Conservation (phyloP, 92 coral and sea anemone genomes). For the Zoanthus solanderi region DNA sequence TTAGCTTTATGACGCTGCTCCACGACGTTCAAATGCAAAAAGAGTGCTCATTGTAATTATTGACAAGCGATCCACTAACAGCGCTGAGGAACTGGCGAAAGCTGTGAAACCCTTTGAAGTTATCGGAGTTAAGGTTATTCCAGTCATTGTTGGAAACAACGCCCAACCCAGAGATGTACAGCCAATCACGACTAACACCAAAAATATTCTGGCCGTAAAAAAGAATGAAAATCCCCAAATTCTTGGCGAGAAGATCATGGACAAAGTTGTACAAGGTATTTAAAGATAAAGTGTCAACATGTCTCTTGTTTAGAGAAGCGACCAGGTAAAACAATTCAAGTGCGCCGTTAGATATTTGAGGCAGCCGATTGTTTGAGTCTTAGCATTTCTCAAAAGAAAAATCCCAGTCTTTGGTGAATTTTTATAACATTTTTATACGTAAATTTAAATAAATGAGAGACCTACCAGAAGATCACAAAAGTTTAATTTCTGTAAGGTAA, state of each 20-base stretch:
- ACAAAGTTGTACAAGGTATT: slow-evolving; percentile 27
- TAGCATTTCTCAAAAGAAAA: no score
- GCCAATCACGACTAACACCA: slow-evolving; percentile 23
- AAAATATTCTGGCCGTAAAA: slow-evolving; percentile 7
- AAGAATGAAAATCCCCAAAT: slow-evolving; percentile 6
- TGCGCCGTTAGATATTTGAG: no score
- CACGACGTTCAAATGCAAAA: slow-evolving; percentile 20
- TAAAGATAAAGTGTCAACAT: background rate
- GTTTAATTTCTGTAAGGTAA: no score
- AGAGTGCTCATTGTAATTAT: slow-evolving; percentile 15
- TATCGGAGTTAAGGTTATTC: slow-evolving; percentile 14
- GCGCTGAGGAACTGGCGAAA: slow-evolving; percentile 26
- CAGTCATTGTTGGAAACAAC: slow-evolving; percentile 18
- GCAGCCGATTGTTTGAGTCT: no score
- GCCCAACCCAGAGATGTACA: slow-evolving; percentile 27
- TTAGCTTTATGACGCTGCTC: slow-evolving; percentile 40
- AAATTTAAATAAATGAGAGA: no score
- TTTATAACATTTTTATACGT: no score
- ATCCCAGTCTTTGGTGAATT: slow-evolving; percentile 45
- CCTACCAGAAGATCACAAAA: no score
- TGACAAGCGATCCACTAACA: slow-evolving; percentile 37
- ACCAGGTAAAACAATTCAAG: no score
- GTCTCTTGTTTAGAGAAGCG: no score
- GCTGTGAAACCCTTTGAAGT: slow-evolving; percentile 37
- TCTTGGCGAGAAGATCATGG: slow-evolving; percentile 40